Percentiles rank a stretch among this genome's conserved stretches.
These are phyloP conservation scores for Alviniconcha strummeri DNA, from an alignment of 2,888 invertebrate species.

Conservation along the genomic window DNA sequence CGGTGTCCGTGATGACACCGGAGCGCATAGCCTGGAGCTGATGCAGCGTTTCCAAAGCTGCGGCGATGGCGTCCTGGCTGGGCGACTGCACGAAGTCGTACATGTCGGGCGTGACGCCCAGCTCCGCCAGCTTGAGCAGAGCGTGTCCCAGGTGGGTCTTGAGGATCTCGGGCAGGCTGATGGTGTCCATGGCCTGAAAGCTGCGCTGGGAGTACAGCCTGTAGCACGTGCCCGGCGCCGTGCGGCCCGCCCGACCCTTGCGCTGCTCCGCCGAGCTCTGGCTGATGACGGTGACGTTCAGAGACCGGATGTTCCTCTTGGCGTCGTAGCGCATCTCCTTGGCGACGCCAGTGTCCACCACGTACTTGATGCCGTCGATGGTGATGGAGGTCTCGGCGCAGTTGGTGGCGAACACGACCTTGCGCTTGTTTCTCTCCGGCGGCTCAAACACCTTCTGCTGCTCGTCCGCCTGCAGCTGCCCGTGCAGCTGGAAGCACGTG, in stretches of 20 bases:
- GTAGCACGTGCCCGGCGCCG: constrained; percentile 69
- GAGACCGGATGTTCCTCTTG: constrained; percentile 59
- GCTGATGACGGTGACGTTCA: constrained; percentile 61
- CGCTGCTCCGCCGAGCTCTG: constrained; percentile 73
- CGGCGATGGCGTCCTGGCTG: constrained; percentile 51
- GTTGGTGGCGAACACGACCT: constrained; percentile 74
- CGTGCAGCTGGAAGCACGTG: constrained; percentile 62
- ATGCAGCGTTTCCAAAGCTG: constrained; percentile 58
- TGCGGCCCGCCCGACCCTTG: constrained; percentile 73
- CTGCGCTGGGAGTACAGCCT: constrained; percentile 67
- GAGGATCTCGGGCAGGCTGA: constrained; percentile 70
- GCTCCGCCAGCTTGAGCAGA: constrained; percentile 65
- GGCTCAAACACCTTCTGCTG: constrained; percentile 66
- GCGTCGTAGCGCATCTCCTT: constrained; percentile 71
- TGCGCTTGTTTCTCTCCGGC: constrained; percentile 55
- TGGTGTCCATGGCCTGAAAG: constrained; percentile 62
- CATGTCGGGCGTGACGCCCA: constrained; percentile 61
- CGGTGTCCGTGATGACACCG: constrained; percentile 62
- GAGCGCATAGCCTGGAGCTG: constrained; percentile 61
- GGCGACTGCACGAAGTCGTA: constrained; percentile 72
- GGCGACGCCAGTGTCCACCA: constrained; percentile 72
- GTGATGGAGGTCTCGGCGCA: constrained; percentile 74
- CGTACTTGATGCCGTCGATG: constrained; percentile 72
- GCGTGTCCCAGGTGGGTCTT: constrained; percentile 63
- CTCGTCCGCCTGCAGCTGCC: constrained; percentile 66